phyloP scores from a whole-genome alignment of 2,113 vertebrate species.

The Bufo bufo region DNA sequence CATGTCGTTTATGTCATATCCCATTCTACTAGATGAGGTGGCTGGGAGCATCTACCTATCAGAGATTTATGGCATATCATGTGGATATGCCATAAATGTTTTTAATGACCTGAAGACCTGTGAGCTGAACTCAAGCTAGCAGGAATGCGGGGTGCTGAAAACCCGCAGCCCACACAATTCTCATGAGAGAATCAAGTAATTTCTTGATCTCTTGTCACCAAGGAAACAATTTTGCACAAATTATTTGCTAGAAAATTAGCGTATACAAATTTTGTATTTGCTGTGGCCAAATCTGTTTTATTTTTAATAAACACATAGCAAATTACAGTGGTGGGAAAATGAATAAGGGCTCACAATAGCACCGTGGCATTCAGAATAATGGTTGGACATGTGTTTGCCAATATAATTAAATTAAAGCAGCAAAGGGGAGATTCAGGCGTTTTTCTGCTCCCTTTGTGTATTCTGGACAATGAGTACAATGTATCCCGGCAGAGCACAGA shows the following conservation, averaged over 20 bases:
- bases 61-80: too few relatives aligned
- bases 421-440: neutral
- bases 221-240: neutral
- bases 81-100: too few relatives aligned
- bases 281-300: neutral
- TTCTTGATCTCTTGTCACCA: neutral
- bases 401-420: slow-evolving; percentile 17
- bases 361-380: neutral
- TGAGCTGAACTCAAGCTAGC: too few relatives aligned
- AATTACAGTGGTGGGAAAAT: neutral
- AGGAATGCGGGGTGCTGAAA: too few relatives aligned
- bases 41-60: too few relatives aligned
- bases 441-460: slow-evolving; percentile 8
- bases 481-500: neutral
- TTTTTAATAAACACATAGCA: neutral
- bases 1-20: too few relatives aligned
- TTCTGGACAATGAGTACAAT: slow-evolving; percentile 28
- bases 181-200: neutral
- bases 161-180: too few relatives aligned
- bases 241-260: neutral
- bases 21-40: too few relatives aligned
- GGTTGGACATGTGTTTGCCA: neutral
- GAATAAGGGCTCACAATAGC: neutral
- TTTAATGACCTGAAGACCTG: too few relatives aligned
- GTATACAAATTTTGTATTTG: neutral